Evolutionary conservation across 2,888 invertebrate species (phyloP).

Genomic region (Byasa hedistus): DNA sequence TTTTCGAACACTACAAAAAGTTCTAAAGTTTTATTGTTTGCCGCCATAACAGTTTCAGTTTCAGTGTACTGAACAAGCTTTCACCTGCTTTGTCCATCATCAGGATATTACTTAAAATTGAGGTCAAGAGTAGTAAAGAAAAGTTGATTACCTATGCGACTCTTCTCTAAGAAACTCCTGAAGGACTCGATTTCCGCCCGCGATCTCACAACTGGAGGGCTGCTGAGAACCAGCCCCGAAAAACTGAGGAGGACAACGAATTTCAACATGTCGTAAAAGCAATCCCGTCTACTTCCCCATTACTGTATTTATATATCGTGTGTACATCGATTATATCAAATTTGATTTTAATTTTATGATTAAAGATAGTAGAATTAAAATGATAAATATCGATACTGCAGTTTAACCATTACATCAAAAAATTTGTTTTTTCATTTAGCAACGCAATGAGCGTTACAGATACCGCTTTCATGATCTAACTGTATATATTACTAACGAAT

Average conservation of each 20-base stretch:
- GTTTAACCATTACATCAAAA: not conserved
- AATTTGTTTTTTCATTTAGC: too few species aligned
- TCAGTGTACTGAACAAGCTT: too few species aligned
- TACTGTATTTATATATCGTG: slow-evolving; percentile 19
- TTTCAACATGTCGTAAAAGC: slow-evolving; percentile 46
- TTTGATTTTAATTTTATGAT: slow-evolving; percentile 16
- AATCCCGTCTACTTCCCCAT: not conserved
- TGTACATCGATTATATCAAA: not conserved
- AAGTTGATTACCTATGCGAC: slow-evolving; percentile 32
- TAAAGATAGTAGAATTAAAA: slow-evolving; percentile 16
- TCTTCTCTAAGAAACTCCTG: slow-evolving; percentile 53
- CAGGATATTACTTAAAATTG: too few species aligned
- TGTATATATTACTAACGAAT: too few species aligned
- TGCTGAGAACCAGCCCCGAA: slow-evolving; percentile 44
- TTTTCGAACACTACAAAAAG: too few species aligned
- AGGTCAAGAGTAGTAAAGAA: not conserved
- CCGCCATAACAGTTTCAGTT: too few species aligned
- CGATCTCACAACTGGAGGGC: slow-evolving; percentile 50
- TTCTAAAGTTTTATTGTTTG: too few species aligned
- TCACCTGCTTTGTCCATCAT: too few species aligned
- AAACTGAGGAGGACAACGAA: slow-evolving; percentile 41
- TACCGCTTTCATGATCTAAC: too few species aligned
- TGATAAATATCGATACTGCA: slow-evolving; percentile 15
- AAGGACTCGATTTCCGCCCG: slow-evolving; percentile 59
- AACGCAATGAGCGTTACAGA: too few species aligned